A percentile compares a stretch with the other conserved stretches of the same genome.
phyloP scores from a whole-genome alignment of 2,113 vertebrate genomes.

The Mus spicilegus region DNA sequence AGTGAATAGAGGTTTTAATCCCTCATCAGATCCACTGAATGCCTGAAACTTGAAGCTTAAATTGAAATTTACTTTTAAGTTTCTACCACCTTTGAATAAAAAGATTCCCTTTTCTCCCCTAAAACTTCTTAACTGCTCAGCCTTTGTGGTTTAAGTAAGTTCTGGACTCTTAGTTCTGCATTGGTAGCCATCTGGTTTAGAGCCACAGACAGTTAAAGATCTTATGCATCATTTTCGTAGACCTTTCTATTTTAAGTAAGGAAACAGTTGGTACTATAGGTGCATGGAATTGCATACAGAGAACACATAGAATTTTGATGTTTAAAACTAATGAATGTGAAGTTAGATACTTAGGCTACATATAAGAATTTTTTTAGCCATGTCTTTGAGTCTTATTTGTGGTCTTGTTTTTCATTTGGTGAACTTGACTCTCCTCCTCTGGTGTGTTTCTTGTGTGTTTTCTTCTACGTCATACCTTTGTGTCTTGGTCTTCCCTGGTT shows the following conservation, averaged over 20 bases:
- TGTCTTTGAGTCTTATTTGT: constrained; percentile 57
- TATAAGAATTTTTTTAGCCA: constrained; percentile 60
- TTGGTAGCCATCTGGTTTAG: neutral
- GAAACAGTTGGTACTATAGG: neutral
- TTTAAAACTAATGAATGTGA: constrained; percentile 57
- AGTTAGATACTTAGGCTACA: constrained; percentile 35
- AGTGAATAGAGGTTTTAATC: constrained; percentile 39
- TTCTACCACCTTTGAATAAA: constrained; percentile 10
- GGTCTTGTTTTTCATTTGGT: constrained; percentile 65
- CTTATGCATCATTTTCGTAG: neutral
- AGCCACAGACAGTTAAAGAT: constrained; percentile 16
- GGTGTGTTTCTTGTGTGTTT: constrained; percentile 53
- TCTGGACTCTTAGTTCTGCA: constrained; percentile 16
- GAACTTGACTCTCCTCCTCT: constrained; percentile 55
- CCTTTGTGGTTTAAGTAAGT: constrained; percentile 30
- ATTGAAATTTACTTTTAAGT: constrained; percentile 60
- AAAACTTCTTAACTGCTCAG: constrained; percentile 45
- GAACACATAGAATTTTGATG: constrained; percentile 5
- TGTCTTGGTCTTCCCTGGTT: constrained; percentile 58
- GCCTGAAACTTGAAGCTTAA: neutral
- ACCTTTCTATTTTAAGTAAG: constrained; percentile 50
- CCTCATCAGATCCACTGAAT: constrained; percentile 46
- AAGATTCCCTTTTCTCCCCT: neutral
- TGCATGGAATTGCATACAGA: constrained; percentile 17
- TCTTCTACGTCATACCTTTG: constrained; percentile 37